These are phyloP conservation scores for Crotophaga sulcirostris DNA, from an alignment of 2,113 vertebrate genomes.

Conservation along the genomic window DNA sequence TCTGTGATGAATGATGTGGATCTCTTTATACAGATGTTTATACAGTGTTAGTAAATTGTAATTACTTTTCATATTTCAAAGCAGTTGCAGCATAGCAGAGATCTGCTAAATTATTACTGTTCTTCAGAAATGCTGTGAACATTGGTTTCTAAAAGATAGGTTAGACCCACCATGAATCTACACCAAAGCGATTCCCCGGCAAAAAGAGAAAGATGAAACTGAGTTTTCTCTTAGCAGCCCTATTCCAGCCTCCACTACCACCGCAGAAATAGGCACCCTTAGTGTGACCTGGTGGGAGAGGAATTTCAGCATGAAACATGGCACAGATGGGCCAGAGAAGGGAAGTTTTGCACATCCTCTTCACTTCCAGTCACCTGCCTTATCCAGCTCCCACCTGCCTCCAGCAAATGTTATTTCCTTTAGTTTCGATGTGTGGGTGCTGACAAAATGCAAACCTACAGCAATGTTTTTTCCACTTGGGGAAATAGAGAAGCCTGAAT, in stretches of 20 bases:
- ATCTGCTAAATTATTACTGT: neutral
- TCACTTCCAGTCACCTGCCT: neutral
- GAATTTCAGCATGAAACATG: neutral
- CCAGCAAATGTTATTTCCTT: neutral
- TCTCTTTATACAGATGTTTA: neutral
- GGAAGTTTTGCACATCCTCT: neutral
- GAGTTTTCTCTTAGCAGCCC: neutral
- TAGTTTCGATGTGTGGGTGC: neutral
- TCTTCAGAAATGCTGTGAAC: neutral
- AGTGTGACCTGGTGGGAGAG: fast-evolving
- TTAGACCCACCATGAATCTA: neutral
- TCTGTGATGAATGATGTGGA: neutral
- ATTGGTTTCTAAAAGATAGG: neutral
- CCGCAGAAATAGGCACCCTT: neutral
- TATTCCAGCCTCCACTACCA: neutral
- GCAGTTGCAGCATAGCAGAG: neutral
- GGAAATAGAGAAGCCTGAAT: neutral
- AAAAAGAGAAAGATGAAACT: neutral
- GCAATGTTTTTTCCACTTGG: neutral
- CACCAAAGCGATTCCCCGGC: neutral
- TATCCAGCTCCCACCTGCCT: neutral
- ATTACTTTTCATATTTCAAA: neutral
- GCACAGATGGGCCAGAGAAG: neutral
- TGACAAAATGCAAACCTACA: neutral
- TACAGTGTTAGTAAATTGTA: neutral